Conservation (phyloP, 2,113 vertebrate species). For the Promerops cafer region DNA sequence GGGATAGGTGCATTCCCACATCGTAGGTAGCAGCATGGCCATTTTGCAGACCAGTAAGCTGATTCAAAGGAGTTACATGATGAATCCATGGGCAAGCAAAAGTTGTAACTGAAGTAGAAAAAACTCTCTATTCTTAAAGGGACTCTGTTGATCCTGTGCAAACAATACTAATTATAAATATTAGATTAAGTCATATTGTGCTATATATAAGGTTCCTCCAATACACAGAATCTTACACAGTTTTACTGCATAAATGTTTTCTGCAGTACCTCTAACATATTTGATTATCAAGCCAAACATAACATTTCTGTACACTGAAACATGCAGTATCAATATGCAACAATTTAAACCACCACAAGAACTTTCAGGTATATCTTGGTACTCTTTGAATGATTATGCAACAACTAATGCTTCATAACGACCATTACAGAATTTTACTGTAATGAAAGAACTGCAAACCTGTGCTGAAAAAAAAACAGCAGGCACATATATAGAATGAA, state of each 20-base stretch:
- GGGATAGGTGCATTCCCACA: background rate
- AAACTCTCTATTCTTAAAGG: background rate
- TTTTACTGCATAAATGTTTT: background rate
- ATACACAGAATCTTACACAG: background rate
- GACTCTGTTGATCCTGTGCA: background rate
- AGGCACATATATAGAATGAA: background rate
- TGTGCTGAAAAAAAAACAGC: background rate
- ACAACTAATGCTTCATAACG: background rate
- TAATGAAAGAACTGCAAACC: background rate
- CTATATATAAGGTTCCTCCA: background rate
- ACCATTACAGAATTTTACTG: background rate
- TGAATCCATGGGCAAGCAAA: background rate
- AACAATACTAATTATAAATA: background rate
- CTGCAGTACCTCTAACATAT: background rate
- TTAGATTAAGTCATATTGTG: background rate
- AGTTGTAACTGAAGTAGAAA: background rate
- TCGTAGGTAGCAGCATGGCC: background rate
- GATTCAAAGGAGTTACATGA: background rate
- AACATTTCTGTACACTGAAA: background rate
- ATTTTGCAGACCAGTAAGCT: background rate
- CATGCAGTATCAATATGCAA: background rate
- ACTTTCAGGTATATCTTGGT: background rate
- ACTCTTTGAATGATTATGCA: background rate
- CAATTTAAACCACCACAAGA: background rate
- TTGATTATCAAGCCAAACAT: background rate